These are phyloP conservation scores for Semnornis frantzii DNA, from an alignment of 2,113 vertebrate genomes.

Conservation along the genomic window DNA sequence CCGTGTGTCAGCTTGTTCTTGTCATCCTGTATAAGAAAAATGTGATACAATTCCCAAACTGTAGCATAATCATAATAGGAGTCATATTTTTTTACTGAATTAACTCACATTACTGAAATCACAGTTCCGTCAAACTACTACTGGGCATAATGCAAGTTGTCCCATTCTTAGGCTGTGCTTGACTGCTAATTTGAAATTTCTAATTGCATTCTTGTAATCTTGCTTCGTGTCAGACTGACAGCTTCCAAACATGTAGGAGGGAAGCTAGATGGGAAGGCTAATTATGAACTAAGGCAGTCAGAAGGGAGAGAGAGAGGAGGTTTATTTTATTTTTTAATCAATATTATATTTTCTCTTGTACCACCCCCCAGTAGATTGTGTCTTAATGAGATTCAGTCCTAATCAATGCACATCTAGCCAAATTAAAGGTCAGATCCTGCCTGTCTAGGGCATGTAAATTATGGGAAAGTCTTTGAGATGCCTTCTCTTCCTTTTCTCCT, in stretches of 20 bases:
- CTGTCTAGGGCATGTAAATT: background rate
- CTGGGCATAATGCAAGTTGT: background rate
- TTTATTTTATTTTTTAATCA: conserved; percentile 59
- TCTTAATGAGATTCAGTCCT: conserved; percentile 28
- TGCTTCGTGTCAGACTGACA: conserved; percentile 14
- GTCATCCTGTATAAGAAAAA: background rate
- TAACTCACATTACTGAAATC: background rate
- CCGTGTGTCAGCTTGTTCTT: background rate
- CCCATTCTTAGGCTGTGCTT: background rate
- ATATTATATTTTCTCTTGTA: conserved; percentile 34
- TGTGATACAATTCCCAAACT: background rate
- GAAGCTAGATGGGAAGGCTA: conserved; percentile 29
- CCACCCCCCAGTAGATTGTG: conserved; percentile 6
- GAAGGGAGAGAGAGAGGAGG: background rate
- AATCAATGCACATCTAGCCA: conserved; percentile 31
- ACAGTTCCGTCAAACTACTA: background rate
- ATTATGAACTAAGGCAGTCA: conserved; percentile 32
- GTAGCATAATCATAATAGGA: background rate
- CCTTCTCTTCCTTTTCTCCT: background rate
- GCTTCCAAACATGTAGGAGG: background rate
- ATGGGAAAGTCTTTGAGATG: background rate
- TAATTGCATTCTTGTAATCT: conserved; percentile 27
- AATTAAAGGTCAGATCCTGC: conserved; percentile 44
- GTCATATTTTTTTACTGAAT: background rate
- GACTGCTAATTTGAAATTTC: conserved; percentile 34